A percentile compares a stretch with the other conserved stretches of the same genome.
These are phyloP conservation scores for Dichetophora obliterata DNA, from an alignment of 2,888 invertebrate species.

Conservation along the genomic window DNA sequence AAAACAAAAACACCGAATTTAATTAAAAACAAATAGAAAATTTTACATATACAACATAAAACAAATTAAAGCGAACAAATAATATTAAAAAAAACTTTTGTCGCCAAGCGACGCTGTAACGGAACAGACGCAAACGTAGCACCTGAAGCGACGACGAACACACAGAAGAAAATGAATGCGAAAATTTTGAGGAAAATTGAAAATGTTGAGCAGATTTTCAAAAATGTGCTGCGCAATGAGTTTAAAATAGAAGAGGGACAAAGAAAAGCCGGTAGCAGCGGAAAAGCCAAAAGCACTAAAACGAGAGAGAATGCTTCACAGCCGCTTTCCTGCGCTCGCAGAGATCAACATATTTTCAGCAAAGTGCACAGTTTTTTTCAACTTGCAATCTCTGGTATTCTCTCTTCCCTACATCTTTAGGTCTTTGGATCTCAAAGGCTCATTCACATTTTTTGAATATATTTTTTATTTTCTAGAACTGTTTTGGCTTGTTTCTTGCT, in stretches of 20 bases:
- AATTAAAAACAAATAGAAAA: neutral
- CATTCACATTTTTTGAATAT: too few species aligned
- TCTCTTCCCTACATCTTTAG: too few species aligned
- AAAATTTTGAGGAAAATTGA: conserved; percentile 17
- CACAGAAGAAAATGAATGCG: conserved; percentile 27
- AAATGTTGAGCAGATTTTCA: conserved; percentile 1
- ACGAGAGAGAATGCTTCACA: neutral
- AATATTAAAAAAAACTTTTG: conserved; percentile 21
- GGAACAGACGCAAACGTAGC: conserved; percentile 11
- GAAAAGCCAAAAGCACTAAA: neutral
- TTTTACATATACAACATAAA: neutral
- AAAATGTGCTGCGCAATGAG: neutral
- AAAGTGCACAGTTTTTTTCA: too few species aligned
- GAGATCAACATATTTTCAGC: too few species aligned
- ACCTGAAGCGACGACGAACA: conserved; percentile 31
- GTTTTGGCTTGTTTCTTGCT: too few species aligned
- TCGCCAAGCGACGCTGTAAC: conserved; percentile 22
- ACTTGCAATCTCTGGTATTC: too few species aligned
- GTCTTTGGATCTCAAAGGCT: too few species aligned
- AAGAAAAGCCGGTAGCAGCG: neutral
- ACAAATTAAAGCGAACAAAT: neutral
- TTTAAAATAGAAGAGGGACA: neutral
- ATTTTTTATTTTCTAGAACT: too few species aligned
- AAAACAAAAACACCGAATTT: neutral
- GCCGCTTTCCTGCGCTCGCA: neutral